Conservation (phyloP, 2,888 invertebrate genomes). For the Agonum fuliginosum region DNA sequence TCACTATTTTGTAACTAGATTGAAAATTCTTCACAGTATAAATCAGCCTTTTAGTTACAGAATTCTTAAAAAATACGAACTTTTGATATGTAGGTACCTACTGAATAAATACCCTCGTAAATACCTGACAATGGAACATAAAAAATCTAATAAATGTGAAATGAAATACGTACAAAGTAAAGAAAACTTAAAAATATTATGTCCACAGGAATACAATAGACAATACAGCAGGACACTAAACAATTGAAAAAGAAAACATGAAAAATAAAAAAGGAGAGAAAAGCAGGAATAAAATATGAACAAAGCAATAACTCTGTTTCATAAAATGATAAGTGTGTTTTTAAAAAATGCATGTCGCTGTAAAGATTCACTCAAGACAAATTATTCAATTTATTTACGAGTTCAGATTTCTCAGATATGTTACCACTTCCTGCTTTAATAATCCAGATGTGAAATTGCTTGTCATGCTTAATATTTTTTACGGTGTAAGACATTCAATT, state of each 20-base stretch:
- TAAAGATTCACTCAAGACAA: slow-evolving; percentile 65
- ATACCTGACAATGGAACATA: neutral
- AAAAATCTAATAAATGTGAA: slow-evolving; percentile 13
- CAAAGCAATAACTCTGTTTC: slow-evolving; percentile 33
- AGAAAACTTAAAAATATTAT: slow-evolving; percentile 7
- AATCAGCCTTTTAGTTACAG: too few relatives aligned
- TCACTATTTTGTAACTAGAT: too few relatives aligned
- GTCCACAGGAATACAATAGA: slow-evolving; percentile 18
- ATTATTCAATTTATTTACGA: slow-evolving; percentile 69
- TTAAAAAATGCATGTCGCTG: slow-evolving; percentile 41
- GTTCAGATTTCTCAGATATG: slow-evolving; percentile 66
- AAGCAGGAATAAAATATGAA: slow-evolving; percentile 5
- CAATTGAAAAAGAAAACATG: slow-evolving; percentile 43
- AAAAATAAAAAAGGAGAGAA: slow-evolving; percentile 20
- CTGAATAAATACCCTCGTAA: slow-evolving; percentile 2
- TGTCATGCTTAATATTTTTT: slow-evolving; percentile 55
- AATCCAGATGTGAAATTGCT: slow-evolving; percentile 41
- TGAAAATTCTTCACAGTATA: too few relatives aligned
- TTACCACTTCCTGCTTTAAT: slow-evolving; percentile 62
- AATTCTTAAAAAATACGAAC: too few relatives aligned
- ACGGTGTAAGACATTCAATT: slow-evolving; percentile 43
- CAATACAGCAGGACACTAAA: slow-evolving; percentile 27
- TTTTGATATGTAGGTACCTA: too few relatives aligned
- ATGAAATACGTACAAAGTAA: neutral
- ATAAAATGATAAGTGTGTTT: slow-evolving; percentile 45